These are phyloP conservation scores for Castor canadensis DNA, from an alignment of 2,113 vertebrate species.

Conservation along the genomic window DNA sequence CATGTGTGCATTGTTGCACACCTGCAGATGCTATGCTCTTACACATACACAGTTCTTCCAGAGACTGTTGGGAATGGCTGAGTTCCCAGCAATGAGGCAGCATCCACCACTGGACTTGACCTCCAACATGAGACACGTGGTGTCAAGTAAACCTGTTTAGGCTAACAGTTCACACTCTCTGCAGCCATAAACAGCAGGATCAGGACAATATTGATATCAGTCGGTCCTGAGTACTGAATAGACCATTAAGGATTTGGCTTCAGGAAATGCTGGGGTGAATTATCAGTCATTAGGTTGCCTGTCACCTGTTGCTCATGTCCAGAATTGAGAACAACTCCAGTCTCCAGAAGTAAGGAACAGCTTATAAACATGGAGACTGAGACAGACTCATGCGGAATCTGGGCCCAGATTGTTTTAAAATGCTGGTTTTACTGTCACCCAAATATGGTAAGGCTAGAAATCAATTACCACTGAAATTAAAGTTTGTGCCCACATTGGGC, in stretches of 20 bases:
- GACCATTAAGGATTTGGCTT: neutral
- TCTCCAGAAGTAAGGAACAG: neutral
- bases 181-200: neutral
- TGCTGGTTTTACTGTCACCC: neutral
- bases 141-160: neutral
- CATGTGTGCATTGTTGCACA: rapidly evolving
- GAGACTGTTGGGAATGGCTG: no score
- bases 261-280: no score
- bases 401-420: neutral
- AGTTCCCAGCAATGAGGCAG: neutral
- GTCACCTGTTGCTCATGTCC: neutral
- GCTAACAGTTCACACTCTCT: neutral
- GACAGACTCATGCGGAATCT: no score
- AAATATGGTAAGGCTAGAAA: neutral
- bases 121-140: neutral
- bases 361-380: neutral
- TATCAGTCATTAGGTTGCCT: neutral
- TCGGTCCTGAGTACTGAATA: neutral
- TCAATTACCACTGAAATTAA: neutral
- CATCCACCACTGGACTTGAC: neutral
- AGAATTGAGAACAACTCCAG: neutral
- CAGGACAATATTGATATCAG: rapidly evolving
- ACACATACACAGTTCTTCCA: neutral
- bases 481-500: neutral
- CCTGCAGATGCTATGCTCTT: rapidly evolving